Base-by-base conservation (phyloP, 2,888 invertebrate genomes). In the Rhaphigaster nebulosa region DNA sequence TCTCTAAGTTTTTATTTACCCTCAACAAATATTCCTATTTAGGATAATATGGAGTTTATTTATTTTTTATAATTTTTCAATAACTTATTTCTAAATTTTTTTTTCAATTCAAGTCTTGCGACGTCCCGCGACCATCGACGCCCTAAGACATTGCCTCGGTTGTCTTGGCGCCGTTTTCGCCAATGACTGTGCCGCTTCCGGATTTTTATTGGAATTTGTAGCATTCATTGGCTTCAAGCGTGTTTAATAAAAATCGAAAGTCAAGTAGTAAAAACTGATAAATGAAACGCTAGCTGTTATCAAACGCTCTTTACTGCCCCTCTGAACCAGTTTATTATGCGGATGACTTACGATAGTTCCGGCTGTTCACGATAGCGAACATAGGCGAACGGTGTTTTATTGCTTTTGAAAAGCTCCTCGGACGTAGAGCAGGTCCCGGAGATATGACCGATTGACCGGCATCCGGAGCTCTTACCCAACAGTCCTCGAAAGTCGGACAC, bases 401-500 rank as follows among this genome's bases (percentile, higher is more conserved):
- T 4, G 38, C 76, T 76, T 76, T 76, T 1, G 76, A 76, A 76
- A 76, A 38, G 34, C 34, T 18, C 8, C 12, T 15, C 41, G 8
- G 34, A n/a, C 2, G n/a, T 41, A 45, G 15, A 84, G 41, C 84
- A 84, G n/a, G 84, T 84, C 45, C 84, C 45, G 8, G 70, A 20
- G 12, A 38, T 41, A 45, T 45, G 84, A 84, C 84, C 84, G 84
- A 84, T n/a, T 84, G 84, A 84, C 84, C 84, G 84, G 3, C 45
- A 50, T 50, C 45, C n/a, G 34, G 20, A 38, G 38, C 84, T 0
- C 38, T 50, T 84, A 26, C 84, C 13, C 45, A 76, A 76, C 34
- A 76, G 84, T n/a, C 5, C 84, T 84, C 84, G 45, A 84, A 41
- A 84, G 45, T 84, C 84, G 84, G 45, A 84, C 41, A 41, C 84